Evolutionary conservation across 1,140 invertebrate species (phyloP).

Genomic region (Homarus americanus): DNA sequence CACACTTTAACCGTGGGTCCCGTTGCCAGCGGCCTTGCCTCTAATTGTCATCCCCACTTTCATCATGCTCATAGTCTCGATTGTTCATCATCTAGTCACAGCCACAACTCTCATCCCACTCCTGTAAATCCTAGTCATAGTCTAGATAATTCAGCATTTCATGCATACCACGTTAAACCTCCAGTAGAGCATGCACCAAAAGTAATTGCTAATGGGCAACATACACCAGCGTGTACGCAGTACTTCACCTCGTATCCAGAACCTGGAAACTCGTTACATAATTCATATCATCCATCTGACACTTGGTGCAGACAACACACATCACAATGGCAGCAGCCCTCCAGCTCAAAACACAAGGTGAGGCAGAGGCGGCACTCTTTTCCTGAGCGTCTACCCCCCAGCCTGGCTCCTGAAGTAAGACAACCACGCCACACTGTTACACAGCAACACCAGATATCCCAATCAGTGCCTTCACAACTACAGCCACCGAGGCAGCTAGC

Average conservation of each 20-base stretch:
- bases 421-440: not conserved
- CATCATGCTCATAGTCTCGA: constrained; percentile 16
- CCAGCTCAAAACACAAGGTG: not conserved
- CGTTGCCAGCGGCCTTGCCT: not conserved
- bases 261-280: not conserved
- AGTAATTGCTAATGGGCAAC: not conserved
- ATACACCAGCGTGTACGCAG: not conserved
- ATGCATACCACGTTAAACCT: not conserved
- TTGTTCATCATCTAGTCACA: constrained; percentile 1
- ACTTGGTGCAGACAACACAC: not conserved
- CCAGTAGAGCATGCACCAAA: not conserved
- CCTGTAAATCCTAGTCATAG: constrained; percentile 34
- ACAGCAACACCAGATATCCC: not conserved
- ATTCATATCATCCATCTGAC: not conserved
- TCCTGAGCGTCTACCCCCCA: constrained; percentile 15
- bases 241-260: not conserved
- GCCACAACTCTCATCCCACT: not conserved
- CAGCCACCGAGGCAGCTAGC: not conserved
- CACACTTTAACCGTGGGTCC: too few species aligned
- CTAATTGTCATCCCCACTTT: not conserved
- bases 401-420: not conserved
- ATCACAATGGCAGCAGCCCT: not conserved
- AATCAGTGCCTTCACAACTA: not conserved
- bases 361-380: constrained; percentile 31
- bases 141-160: constrained; percentile 25